Conservation (phyloP, 92 coral and sea anemone genomes). For the Virgularia gustaviana region DNA sequence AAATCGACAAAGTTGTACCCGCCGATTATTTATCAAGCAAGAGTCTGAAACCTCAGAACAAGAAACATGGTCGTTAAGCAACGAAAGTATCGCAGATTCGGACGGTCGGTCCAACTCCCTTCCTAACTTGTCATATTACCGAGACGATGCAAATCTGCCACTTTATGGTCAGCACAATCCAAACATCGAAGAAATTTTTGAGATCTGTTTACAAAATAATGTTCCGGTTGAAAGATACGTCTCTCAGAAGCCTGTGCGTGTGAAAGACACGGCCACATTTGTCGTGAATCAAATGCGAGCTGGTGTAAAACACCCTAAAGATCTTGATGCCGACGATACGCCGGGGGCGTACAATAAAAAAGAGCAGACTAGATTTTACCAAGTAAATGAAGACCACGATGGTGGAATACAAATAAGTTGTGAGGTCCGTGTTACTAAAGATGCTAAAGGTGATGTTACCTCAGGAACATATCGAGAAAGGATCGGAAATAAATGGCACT, state of each 20-base stretch:
- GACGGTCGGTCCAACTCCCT: neutral
- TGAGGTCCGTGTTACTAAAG: constrained; percentile 5
- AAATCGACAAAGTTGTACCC: too few relatives aligned
- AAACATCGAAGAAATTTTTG: constrained; percentile 23
- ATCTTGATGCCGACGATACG: constrained; percentile 29
- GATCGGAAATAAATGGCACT: constrained; percentile 18
- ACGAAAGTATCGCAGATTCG: neutral
- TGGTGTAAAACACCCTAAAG: constrained; percentile 39
- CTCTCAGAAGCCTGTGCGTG: constrained; percentile 24
- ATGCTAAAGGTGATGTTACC: neutral
- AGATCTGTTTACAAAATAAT: constrained; percentile 29
- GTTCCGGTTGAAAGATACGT: constrained; percentile 33
- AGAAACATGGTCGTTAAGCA: neutral
- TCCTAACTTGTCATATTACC: constrained; percentile 15
- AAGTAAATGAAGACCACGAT: neutral
- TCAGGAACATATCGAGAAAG: constrained; percentile 5
- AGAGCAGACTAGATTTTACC: constrained; percentile 29
- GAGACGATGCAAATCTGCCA: constrained; percentile 33
- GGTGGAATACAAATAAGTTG: neutral
- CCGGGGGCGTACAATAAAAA: constrained; percentile 29
- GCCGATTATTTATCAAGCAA: too few relatives aligned
- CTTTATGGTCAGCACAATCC: constrained; percentile 26
- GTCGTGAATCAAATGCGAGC: constrained; percentile 33
- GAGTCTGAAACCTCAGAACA: neutral
- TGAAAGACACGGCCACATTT: constrained; percentile 40